Evolutionary conservation across 2,888 invertebrate genomes (phyloP).

Genomic region (Nymphalis c-album): DNA sequence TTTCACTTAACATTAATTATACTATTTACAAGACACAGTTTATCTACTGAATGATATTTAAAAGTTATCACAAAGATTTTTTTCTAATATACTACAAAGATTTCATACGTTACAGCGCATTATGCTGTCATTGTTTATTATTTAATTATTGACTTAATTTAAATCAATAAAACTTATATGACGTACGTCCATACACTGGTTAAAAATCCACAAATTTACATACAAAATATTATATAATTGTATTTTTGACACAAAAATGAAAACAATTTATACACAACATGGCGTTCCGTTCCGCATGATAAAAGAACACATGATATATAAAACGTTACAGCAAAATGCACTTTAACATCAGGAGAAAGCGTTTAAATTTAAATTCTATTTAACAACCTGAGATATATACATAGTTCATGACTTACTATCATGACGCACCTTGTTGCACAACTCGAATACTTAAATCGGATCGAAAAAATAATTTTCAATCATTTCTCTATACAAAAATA

Average conservation of each 20-base stretch:
- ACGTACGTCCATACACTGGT: not conserved
- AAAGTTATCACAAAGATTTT: slow-evolving; percentile 75
- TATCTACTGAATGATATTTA: slow-evolving; percentile 69
- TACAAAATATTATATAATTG: slow-evolving; percentile 12
- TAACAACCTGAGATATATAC: slow-evolving; percentile 74
- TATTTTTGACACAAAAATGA: slow-evolving; percentile 3
- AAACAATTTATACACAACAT: not conserved
- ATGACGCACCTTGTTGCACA: slow-evolving; percentile 36
- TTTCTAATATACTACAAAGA: slow-evolving; percentile 65
- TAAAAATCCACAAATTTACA: slow-evolving; percentile 6
- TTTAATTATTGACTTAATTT: not conserved
- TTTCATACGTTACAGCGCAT: slow-evolving; percentile 53
- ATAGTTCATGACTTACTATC: slow-evolving; percentile 41
- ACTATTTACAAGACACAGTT: slow-evolving; percentile 63
- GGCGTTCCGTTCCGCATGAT: slow-evolving; percentile 5
- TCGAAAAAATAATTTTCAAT: slow-evolving; percentile 51
- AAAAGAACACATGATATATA: slow-evolving; percentile 15
- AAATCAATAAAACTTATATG: slow-evolving; percentile 11
- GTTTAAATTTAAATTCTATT: slow-evolving; percentile 56
- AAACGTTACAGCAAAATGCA: slow-evolving; percentile 53
- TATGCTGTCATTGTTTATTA: slow-evolving; percentile 41
- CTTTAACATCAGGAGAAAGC: slow-evolving; percentile 58
- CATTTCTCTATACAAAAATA: slow-evolving; percentile 60
- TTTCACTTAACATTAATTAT: slow-evolving; percentile 64
- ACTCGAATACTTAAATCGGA: slow-evolving; percentile 33